Conservation (phyloP, 2,888 invertebrate species). For the Cheilosia pagana region DNA sequence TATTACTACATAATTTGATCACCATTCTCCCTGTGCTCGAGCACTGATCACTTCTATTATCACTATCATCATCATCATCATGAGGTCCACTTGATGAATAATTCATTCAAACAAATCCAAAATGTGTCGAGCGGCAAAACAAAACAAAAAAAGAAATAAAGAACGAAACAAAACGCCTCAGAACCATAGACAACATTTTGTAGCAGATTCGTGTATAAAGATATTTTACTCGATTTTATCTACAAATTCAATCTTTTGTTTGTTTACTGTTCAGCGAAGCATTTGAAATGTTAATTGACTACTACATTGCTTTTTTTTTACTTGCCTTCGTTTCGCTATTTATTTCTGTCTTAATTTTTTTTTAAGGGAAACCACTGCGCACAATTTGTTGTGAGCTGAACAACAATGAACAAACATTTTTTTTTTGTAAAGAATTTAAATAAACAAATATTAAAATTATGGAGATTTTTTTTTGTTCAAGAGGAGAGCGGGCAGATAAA, state of each 20-base stretch:
- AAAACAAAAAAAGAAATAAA: background rate
- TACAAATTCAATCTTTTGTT: conserved; percentile 47
- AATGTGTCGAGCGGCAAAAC: background rate
- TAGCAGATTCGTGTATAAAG: conserved; percentile 19
- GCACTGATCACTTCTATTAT: conserved; percentile 16
- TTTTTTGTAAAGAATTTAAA: conserved; percentile 19
- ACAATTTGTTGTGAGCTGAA: background rate
- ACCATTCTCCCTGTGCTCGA: conserved; percentile 7
- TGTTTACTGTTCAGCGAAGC: conserved; percentile 57
- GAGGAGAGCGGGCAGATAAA: conserved; percentile 12
- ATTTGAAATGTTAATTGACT: conserved; percentile 62
- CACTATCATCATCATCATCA: conserved; percentile 20
- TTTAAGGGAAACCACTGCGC: conserved; percentile 12
- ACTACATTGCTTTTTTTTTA: conserved; percentile 35
- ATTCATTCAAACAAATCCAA: conserved; percentile 43
- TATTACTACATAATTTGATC: conserved; percentile 23
- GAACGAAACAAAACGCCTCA: background rate
- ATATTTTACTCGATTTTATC: conserved; percentile 44
- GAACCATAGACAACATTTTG: conserved; percentile 10
- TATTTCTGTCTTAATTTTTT: conserved; percentile 6
- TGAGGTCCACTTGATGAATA: conserved; percentile 47
- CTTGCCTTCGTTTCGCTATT: conserved; percentile 30
- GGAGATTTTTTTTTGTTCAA: conserved; percentile 14
- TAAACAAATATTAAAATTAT: conserved; percentile 39
- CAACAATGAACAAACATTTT: conserved; percentile 4